Evolutionary conservation across 2,888 invertebrate genomes (phyloP).

Genomic region (Oscheius onirici): DNA sequence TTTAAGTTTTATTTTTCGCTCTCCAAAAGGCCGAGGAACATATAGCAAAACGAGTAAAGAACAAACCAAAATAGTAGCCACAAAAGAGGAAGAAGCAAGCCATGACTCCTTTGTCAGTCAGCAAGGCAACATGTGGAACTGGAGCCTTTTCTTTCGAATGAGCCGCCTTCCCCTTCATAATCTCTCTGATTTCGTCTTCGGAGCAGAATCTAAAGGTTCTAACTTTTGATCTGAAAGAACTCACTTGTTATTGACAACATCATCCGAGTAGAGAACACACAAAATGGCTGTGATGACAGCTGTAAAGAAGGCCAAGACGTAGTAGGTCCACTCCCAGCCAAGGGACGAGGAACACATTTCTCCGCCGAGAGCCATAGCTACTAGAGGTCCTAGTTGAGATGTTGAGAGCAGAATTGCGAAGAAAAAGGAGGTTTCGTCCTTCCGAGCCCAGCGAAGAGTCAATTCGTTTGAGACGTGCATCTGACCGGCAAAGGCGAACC

Average conservation of each 20-base stretch:
- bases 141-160: conserved; percentile 16
- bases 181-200: conserved; percentile 44
- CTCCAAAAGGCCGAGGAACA: no score
- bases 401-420: conserved; percentile 48
- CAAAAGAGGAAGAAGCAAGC: conserved; percentile 50
- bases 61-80: conserved; percentile 43
- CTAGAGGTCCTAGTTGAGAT: conserved; percentile 48
- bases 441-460: conserved; percentile 44
- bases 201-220: conserved; percentile 33
- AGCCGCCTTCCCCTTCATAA: conserved; percentile 37
- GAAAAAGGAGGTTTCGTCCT: conserved; percentile 47
- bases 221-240: conserved; percentile 2
- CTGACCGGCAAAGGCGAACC: conserved; percentile 36
- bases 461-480: conserved; percentile 50
- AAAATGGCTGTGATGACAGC: conserved; percentile 36
- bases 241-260: conserved; percentile 39
- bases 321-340: conserved; percentile 29
- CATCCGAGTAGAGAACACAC: conserved; percentile 45
- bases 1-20: no score
- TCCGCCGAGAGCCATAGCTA: conserved; percentile 52
- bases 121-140: conserved; percentile 29
- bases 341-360: conserved; percentile 51
- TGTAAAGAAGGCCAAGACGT: conserved; percentile 39
- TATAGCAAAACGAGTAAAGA: no score
- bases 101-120: conserved; percentile 44